These are phyloP conservation scores for Dendroctonus ponderosae DNA, from an alignment of 1,140 invertebrate species.

Conservation along the genomic window DNA sequence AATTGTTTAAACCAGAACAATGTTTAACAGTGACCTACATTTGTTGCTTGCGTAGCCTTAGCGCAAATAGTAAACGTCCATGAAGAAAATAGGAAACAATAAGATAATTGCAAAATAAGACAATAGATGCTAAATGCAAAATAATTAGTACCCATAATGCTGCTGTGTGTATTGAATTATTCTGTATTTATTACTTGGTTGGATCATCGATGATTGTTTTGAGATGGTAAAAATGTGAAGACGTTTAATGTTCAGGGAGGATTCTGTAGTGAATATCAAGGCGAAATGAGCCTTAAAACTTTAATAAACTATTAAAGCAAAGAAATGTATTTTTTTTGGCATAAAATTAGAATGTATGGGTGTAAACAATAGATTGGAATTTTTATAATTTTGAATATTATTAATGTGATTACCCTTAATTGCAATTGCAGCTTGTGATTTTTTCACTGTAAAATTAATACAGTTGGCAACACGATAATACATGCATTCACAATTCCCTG, in stretches of 20 bases:
- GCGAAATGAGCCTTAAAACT: not conserved
- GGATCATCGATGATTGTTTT: not conserved
- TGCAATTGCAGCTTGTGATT: no score
- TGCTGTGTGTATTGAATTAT: slow-evolving; percentile 1
- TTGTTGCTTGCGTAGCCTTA: not conserved
- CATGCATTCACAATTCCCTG: not conserved
- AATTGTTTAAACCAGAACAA: not conserved
- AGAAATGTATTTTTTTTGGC: no score
- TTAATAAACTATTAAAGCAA: no score
- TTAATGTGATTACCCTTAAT: no score
- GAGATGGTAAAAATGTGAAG: not conserved
- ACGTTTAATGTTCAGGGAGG: not conserved
- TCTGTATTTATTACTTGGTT: no score
- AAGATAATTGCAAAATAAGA: slow-evolving; percentile 4
- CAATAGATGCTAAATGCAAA: not conserved
- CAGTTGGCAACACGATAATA: no score
- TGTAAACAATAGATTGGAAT: no score
- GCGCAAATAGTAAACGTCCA: not conserved
- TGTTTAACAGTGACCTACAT: slow-evolving; percentile 12
- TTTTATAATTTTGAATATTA: no score
- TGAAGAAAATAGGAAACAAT: slow-evolving; percentile 6
- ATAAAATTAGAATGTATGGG: no score
- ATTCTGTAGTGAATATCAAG: not conserved
- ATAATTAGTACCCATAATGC: slow-evolving; percentile 4
- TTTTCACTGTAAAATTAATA: no score